phyloP scores from a whole-genome alignment of 2,888 invertebrate genomes.

The Lissocephala sabroskyi region DNA sequence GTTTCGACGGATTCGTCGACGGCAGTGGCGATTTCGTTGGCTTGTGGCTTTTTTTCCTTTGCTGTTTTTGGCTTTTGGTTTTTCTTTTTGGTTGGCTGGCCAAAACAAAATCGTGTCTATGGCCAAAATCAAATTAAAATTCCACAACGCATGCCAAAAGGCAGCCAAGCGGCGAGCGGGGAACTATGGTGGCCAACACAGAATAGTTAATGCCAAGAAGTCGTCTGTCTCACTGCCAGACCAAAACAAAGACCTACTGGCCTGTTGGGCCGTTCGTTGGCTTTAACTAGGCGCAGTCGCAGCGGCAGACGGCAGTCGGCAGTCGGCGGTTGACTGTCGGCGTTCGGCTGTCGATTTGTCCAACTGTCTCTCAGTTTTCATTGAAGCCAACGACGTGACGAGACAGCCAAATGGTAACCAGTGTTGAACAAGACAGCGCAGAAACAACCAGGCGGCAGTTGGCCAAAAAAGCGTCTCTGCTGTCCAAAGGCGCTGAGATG shows the following conservation, averaged over 20 bases:
- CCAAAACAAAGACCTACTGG: conserved; percentile 3
- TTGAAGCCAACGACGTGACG: conserved; percentile 62
- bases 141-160: conserved; percentile 61
- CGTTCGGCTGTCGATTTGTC: too few species aligned
- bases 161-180: conserved; percentile 20
- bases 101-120: conserved; percentile 61
- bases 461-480: conserved; percentile 31
- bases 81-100: conserved; percentile 32
- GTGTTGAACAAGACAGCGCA: conserved; percentile 28
- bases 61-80: conserved; percentile 12
- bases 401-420: conserved; percentile 59
- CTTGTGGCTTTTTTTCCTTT: conserved; percentile 15
- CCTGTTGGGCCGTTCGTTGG: neutral
- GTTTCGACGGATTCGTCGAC: too few species aligned
- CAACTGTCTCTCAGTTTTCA: conserved; percentile 35
- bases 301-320: conserved; percentile 28
- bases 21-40: too few species aligned
- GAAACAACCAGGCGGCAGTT: too few species aligned
- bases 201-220: conserved; percentile 64
- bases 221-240: conserved; percentile 39
- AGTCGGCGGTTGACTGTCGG: too few species aligned
- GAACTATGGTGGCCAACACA: conserved; percentile 19
- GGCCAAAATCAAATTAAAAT: conserved; percentile 66
- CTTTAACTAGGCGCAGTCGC: conserved; percentile 9
- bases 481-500: neutral